Evolutionary conservation across 2,797 vertebrate genomes (phyloP), one percentile per base, ranked within the genome.

Genomic region (Pangasius krempfi): DNA sequence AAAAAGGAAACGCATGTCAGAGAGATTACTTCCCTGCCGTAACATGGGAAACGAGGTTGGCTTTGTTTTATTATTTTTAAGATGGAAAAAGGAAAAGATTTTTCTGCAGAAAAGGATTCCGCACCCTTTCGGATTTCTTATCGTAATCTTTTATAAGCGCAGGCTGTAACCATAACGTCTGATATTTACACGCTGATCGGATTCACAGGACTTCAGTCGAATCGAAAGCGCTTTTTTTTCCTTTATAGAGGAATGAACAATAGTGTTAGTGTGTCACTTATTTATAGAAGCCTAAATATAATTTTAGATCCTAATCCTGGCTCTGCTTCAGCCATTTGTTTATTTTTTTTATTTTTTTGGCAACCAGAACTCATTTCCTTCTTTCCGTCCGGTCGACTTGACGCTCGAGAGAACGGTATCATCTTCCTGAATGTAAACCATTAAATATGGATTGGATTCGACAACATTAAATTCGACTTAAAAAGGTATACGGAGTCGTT

Each of bases 11-110:
- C 50, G 27, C 76, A 50, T 14, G 10, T 83, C 78, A 22, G n/a
- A 37, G n/a, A 86, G 88, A 89, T 78, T 68, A 70, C 85, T 68
- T 89, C 50, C 85, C n/a, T 78, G 33, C 60, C 4, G 8, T 27
- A 47, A 86, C 47, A 14, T 66, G 5, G 70, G 68, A 83, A 83
- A 72, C 37, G 4, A 5, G 47, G 30, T 16, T 54, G 58, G 52
- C 62, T 82, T 13, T 85, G 47, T 47, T 60, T 30, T 30, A 14
- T 64, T n/a, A 7, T 44, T 1, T 16, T 72, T 72, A 81, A 81
- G 25, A 14, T 5, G 10, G 56, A 81, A 60, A 33, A 13, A 20
- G 50, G 52, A 79, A 33, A 33, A 9, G 3, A 62, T 82, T 25
- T 22, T 5, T 58, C 8, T 70, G 10, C 1, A n/a, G 44, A 8